phyloP scores from a whole-genome alignment of 2,797 vertebrate species.

The Silurus aristotelis region DNA sequence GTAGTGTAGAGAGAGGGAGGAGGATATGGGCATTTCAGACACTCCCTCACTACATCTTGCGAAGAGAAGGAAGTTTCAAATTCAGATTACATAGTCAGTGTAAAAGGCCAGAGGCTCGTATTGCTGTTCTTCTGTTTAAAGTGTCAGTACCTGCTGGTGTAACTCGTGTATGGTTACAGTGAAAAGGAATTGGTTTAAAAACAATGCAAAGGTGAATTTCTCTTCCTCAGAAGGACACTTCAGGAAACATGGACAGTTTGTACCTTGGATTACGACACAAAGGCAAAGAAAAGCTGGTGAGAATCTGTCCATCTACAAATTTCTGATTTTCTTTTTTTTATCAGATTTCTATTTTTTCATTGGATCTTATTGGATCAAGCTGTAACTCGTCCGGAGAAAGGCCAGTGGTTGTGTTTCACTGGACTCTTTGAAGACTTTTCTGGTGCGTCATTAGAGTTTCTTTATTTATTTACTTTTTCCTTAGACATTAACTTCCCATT shows the following conservation, averaged over 20 bases:
- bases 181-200: background rate
- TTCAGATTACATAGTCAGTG: conserved; percentile 51
- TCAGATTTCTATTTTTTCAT: conserved; percentile 24
- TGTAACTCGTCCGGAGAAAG: conserved; percentile 33
- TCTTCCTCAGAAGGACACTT: conserved; percentile 1
- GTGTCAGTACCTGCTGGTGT: conserved; percentile 2
- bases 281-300: conserved; percentile 26
- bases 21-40: conserved; percentile 59
- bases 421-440: conserved; percentile 38
- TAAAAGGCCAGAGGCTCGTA: conserved; percentile 34
- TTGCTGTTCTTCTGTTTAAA: conserved; percentile 4
- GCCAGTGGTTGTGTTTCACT: conserved; percentile 46
- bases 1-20: conserved; percentile 61
- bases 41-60: conserved; percentile 67
- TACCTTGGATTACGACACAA: conserved; percentile 32
- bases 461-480: conserved; percentile 51
- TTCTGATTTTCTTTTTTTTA: conserved; percentile 25
- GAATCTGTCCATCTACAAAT: conserved; percentile 1
- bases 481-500: conserved; percentile 51
- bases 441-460: conserved; percentile 32
- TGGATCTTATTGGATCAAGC: conserved; percentile 19
- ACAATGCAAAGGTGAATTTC: background rate
- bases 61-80: conserved; percentile 44
- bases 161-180: background rate
- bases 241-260: conserved; percentile 11